phyloP scores from a whole-genome alignment of 1,140 invertebrate species.

The Mylabris phalerata region DNA sequence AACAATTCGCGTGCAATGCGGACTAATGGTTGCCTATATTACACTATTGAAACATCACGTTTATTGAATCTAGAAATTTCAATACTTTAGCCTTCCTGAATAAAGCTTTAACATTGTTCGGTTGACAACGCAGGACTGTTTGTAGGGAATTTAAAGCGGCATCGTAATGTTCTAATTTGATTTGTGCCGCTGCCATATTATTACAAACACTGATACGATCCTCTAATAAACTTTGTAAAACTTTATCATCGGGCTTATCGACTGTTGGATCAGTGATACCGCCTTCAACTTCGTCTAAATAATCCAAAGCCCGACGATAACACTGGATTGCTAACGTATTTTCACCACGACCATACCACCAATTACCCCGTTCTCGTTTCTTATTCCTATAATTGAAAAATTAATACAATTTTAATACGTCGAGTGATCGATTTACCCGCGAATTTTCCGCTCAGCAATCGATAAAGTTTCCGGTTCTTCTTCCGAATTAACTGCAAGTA shows the following conservation, averaged over 20 bases:
- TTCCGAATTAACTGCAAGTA: slow-evolving; percentile 57
- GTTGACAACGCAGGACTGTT: slow-evolving; percentile 71
- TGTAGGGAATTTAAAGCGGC: slow-evolving; percentile 74
- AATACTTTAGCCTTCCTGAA: slow-evolving; percentile 73
- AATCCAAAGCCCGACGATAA: slow-evolving; percentile 77
- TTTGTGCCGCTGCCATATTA: slow-evolving; percentile 83
- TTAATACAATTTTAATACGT: background rate
- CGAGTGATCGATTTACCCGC: slow-evolving; percentile 50
- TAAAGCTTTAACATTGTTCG: slow-evolving; percentile 82
- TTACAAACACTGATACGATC: slow-evolving; percentile 78
- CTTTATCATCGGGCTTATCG: slow-evolving; percentile 46
- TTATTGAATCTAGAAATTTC: background rate
- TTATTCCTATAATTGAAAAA: slow-evolving; percentile 51
- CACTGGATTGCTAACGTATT: slow-evolving; percentile 71
- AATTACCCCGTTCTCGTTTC: slow-evolving; percentile 81
- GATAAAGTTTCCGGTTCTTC: slow-evolving; percentile 55
- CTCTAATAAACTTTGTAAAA: slow-evolving; percentile 59
- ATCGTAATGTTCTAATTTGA: slow-evolving; percentile 77
- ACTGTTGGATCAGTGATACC: slow-evolving; percentile 43
- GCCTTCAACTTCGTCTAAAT: slow-evolving; percentile 63
- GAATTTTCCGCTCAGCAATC: slow-evolving; percentile 51
- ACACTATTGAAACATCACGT: too few relatives aligned
- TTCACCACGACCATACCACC: slow-evolving; percentile 77
- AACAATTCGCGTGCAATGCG: too few relatives aligned
- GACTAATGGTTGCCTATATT: too few relatives aligned